Evolutionary conservation across 2,888 invertebrate genomes (phyloP).

Genomic region (Willowsia nigromaculata): DNA sequence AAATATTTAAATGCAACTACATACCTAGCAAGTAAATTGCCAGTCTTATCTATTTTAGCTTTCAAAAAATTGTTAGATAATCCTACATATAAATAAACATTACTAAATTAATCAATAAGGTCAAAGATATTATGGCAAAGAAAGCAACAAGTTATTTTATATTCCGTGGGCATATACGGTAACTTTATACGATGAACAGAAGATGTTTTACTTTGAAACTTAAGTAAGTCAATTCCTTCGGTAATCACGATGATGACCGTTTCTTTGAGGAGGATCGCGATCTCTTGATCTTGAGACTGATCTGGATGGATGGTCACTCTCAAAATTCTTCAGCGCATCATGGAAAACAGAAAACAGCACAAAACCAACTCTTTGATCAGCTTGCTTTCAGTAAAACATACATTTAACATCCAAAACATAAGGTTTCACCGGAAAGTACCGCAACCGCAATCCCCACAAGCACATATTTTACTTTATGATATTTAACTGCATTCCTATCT

Average conservation of each 20-base stretch:
- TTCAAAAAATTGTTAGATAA: too few species aligned
- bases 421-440: neutral
- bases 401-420: neutral
- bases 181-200: too few species aligned
- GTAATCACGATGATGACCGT: neutral
- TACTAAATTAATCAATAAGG: too few species aligned
- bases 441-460: neutral
- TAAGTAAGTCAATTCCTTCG: neutral
- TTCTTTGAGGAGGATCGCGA: neutral
- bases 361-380: neutral
- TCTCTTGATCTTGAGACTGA: neutral
- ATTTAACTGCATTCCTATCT: too few species aligned
- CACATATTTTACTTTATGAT: neutral
- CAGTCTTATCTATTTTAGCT: too few species aligned
- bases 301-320: neutral
- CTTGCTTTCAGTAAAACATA: neutral
- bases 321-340: neutral
- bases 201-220: neutral
- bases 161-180: too few species aligned
- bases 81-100: too few species aligned
- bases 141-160: too few species aligned
- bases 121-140: too few species aligned
- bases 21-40: too few species aligned
- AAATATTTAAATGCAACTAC: too few species aligned
- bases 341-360: neutral